phyloP scores from a whole-genome alignment of 1,140 invertebrate species.

The Pogonomyrmex californicus region DNA sequence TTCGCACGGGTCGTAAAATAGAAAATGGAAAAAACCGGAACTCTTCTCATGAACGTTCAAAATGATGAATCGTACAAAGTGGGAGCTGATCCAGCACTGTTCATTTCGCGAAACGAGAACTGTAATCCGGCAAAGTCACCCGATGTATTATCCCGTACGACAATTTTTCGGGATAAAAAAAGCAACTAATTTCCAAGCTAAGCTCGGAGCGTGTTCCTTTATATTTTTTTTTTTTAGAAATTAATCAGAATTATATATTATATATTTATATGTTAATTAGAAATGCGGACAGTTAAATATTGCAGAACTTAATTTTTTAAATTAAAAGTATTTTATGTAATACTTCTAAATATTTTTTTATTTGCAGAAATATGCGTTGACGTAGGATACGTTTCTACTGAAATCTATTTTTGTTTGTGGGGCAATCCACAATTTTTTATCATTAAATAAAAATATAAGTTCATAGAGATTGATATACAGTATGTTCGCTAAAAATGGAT shows the following conservation, averaged over 20 bases:
- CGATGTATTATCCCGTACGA: background rate
- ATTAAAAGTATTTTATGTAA: background rate
- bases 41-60: slow-evolving; percentile 5
- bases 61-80: slow-evolving; percentile 39
- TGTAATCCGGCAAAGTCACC: slow-evolving; percentile 16
- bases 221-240: background rate
- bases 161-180: slow-evolving; percentile 16
- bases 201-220: background rate
- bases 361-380: background rate
- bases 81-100: slow-evolving; percentile 36
- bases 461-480: background rate
- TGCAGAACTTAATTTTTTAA: background rate
- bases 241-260: background rate
- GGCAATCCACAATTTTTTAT: background rate
- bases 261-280: background rate
- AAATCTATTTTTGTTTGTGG: background rate
- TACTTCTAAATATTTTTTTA: background rate
- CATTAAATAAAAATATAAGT: background rate
- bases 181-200: background rate
- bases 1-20: slow-evolving; percentile 17
- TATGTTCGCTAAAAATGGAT: background rate
- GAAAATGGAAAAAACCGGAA: slow-evolving; percentile 36
- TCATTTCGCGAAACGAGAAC: slow-evolving; percentile 38
- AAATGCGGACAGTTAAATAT: background rate
- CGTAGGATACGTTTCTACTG: background rate